A percentile compares a stretch with the other conserved stretches of the same genome.
Conservation (phyloP, 2,888 invertebrate genomes). For the Netelia fuscicornis region DNA sequence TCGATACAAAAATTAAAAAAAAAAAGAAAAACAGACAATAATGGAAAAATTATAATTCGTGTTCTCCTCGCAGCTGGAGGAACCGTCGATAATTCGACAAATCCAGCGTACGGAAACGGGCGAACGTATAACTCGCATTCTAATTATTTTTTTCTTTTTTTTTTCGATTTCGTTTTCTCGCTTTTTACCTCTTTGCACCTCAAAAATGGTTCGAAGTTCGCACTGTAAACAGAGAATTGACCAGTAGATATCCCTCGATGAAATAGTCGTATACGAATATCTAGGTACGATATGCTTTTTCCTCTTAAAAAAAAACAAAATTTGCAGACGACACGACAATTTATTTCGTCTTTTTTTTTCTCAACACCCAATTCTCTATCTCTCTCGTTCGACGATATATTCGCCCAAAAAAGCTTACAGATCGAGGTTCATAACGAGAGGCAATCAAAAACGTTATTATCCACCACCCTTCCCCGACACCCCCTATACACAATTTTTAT, state of each 20-base stretch:
- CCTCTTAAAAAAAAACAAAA: neutral
- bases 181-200: conserved; percentile 30
- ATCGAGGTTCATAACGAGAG: neutral
- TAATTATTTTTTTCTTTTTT: neutral
- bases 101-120: conserved; percentile 14
- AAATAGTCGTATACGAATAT: conserved; percentile 11
- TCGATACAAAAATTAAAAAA: no score
- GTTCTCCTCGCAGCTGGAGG: neutral
- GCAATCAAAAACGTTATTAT: neutral
- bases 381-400: neutral
- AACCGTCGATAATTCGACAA: conserved; percentile 11
- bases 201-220: conserved; percentile 12
- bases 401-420: neutral
- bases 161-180: neutral
- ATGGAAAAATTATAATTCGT: no score
- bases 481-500: neutral
- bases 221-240: conserved; percentile 23
- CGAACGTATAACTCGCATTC: neutral
- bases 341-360: neutral
- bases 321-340: neutral
- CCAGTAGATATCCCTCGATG: conserved; percentile 15
- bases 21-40: no score
- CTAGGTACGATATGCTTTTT: neutral
- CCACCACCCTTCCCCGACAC: neutral
- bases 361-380: neutral